Conservation (phyloP, 2,888 invertebrate species). For the Phragmatobia fuliginosa region DNA sequence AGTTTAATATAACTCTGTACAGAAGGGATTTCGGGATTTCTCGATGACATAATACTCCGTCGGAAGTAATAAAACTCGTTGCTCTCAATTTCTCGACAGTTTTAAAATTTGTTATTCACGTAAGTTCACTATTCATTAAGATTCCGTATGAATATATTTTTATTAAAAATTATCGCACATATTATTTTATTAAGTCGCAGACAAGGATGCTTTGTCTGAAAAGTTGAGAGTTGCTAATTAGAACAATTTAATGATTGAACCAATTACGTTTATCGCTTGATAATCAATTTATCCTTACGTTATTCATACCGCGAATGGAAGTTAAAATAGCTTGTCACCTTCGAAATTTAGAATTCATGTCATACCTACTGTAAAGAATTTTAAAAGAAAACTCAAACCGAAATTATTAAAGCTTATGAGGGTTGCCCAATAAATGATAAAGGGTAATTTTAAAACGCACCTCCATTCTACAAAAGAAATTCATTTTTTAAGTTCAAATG, state of each 20-base stretch:
- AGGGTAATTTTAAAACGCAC: background rate
- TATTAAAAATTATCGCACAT: background rate
- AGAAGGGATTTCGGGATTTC: conserved; percentile 38
- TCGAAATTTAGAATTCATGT: too few relatives aligned
- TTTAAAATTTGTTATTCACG: conserved; percentile 39
- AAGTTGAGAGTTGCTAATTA: background rate
- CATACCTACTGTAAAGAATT: background rate
- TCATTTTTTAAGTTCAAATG: background rate
- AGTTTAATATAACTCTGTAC: conserved; percentile 44
- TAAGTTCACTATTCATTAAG: background rate
- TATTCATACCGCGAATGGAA: background rate
- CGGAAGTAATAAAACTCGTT: conserved; percentile 69
- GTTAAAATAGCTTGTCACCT: background rate
- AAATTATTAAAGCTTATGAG: background rate
- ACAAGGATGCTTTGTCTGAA: background rate
- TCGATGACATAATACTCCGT: conserved; percentile 44
- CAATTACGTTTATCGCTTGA: too few relatives aligned
- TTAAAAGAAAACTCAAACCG: background rate
- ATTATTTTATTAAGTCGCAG: too few relatives aligned
- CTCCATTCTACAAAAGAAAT: background rate
- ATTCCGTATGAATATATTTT: conserved; percentile 23
- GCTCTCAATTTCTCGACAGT: conserved; percentile 65
- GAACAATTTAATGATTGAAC: too few relatives aligned
- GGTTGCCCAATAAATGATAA: background rate
- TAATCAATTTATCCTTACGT: background rate